A percentile compares a stretch with the other conserved stretches of the same genome.
phyloP scores from a whole-genome alignment of 1,140 invertebrate genomes.

The Solenopsis invicta region DNA sequence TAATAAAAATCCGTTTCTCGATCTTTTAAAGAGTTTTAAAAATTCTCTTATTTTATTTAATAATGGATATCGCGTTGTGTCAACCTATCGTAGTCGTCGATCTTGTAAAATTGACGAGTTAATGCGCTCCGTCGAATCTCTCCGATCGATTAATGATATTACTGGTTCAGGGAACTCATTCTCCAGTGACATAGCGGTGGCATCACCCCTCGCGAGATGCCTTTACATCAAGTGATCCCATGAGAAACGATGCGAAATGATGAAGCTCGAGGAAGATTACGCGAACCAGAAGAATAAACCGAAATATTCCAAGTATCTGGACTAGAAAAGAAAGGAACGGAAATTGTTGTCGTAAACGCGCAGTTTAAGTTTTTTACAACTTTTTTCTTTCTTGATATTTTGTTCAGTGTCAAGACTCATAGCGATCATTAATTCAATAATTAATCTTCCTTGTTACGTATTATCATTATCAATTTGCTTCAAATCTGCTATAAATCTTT shows the following conservation, averaged over 20 bases:
- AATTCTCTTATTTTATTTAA: neutral
- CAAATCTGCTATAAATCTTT: neutral
- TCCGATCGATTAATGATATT: slow-evolving; percentile 28
- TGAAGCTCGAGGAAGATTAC: slow-evolving; percentile 46
- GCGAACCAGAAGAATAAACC: slow-evolving; percentile 57
- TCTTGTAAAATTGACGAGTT: slow-evolving; percentile 32
- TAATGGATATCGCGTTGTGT: neutral
- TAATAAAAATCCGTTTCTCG: neutral
- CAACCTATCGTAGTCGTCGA: neutral
- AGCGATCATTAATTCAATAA: slow-evolving; percentile 26
- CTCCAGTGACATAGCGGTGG: neutral
- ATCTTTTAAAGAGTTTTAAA: neutral
- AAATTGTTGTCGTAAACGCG: slow-evolving; percentile 19
- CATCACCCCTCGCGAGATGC: slow-evolving; percentile 14
- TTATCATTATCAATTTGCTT: neutral
- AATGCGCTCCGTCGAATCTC: slow-evolving; percentile 15
- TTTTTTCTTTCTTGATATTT: neutral
- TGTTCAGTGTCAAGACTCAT: neutral
- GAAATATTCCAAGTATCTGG: slow-evolving; percentile 63
- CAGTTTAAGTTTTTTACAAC: slow-evolving; percentile 39
- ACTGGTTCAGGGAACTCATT: slow-evolving; percentile 6
- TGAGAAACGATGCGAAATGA: slow-evolving; percentile 39
- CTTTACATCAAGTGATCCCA: slow-evolving; percentile 49
- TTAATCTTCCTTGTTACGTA: neutral
- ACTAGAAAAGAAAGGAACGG: slow-evolving; percentile 11